Evolutionary conservation across 2,888 invertebrate genomes (phyloP).

Genomic region (Drosophila flavopinicola): DNA sequence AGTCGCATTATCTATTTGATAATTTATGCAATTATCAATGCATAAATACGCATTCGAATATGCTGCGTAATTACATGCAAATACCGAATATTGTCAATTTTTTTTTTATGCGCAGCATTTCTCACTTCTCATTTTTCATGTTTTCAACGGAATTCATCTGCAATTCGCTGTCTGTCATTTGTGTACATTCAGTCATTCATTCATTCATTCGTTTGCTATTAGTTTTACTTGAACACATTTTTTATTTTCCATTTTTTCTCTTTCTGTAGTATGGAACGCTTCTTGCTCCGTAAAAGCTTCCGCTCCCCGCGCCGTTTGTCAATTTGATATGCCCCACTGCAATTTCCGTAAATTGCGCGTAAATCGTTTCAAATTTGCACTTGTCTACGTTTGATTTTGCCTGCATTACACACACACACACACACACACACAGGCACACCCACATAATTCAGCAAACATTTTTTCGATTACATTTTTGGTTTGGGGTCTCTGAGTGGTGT

Average conservation of each 20-base stretch:
- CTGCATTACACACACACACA: constrained; percentile 33
- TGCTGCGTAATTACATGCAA: constrained; percentile 50
- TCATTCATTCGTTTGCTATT: constrained; percentile 53
- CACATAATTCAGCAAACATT: constrained; percentile 68
- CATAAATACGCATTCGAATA: constrained; percentile 40
- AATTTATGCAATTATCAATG: constrained; percentile 51
- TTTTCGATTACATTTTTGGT: constrained; percentile 61
- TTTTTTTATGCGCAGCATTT: constrained; percentile 23
- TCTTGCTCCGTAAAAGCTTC: not conserved
- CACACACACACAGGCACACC: constrained; percentile 3
- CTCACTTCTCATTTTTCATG: no score
- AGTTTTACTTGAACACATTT: constrained; percentile 57
- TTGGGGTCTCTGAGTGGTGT: constrained; percentile 21
- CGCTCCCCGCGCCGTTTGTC: constrained; percentile 42
- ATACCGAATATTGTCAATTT: constrained; percentile 39
- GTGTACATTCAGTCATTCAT: constrained; percentile 33
- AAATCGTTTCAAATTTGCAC: constrained; percentile 81
- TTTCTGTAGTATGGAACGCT: constrained; percentile 1
- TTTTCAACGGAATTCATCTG: no score
- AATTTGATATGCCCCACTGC: constrained; percentile 75
- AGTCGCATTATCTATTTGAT: constrained; percentile 19
- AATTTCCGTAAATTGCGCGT: constrained; percentile 77
- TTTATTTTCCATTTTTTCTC: not conserved
- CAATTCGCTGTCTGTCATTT: constrained; percentile 38
- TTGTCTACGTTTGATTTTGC: constrained; percentile 77